These are phyloP conservation scores for Cheilosia impressa DNA, from an alignment of 2,888 invertebrate genomes.

Conservation along the genomic window DNA sequence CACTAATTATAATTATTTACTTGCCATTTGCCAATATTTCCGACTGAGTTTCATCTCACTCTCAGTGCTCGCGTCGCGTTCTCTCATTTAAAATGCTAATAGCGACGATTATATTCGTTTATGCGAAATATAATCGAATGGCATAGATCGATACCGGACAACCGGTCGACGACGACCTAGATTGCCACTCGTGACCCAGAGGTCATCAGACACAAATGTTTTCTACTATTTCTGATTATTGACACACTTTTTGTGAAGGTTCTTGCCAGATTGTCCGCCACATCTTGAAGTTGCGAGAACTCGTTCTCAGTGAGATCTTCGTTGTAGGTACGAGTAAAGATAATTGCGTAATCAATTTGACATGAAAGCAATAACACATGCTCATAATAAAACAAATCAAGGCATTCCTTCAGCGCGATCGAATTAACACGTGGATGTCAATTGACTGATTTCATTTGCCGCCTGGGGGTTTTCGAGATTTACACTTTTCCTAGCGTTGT, in stretches of 20 bases:
- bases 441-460: constrained; percentile 13
- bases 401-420: constrained; percentile 19
- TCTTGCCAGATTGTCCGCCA: not conserved
- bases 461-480: not conserved
- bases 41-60: not conserved
- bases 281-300: not conserved
- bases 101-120: constrained; percentile 2
- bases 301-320: not conserved
- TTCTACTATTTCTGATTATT: constrained; percentile 1
- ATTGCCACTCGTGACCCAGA: constrained; percentile 14
- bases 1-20: constrained; percentile 10
- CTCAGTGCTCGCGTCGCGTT: not conserved
- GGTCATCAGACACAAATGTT: constrained; percentile 10
- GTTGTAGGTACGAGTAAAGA: not conserved
- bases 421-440: constrained; percentile 30
- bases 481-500: constrained; percentile 16
- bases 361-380: not conserved
- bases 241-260: constrained; percentile 28
- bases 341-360: constrained; percentile 27
- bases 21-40: not conserved
- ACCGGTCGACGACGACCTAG: constrained; percentile 5
- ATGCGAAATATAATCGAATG: constrained; percentile 9
- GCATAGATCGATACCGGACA: not conserved
- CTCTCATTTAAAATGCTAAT: constrained; percentile 15
- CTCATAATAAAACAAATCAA: not conserved